Percentiles rank a stretch among this genome's conserved stretches.
These are phyloP conservation scores for Chymomyza amoena DNA, from an alignment of 2,888 invertebrate genomes.

Conservation along the genomic window DNA sequence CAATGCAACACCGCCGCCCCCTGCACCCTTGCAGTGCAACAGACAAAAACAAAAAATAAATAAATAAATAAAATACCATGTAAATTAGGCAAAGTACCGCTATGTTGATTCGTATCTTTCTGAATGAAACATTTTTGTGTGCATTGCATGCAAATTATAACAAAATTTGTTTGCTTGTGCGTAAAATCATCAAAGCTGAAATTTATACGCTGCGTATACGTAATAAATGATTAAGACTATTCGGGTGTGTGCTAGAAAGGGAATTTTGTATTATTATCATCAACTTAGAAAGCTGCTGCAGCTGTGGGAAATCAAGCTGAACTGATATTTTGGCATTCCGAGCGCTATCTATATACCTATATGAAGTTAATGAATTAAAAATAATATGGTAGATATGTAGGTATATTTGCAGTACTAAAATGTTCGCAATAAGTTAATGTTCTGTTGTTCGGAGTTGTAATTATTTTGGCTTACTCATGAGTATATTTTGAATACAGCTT, in stretches of 20 bases:
- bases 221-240: background rate
- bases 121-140: conserved; percentile 13
- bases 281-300: background rate
- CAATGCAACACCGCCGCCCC: conserved; percentile 37
- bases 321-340: background rate
- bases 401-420: too few species aligned
- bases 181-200: conserved; percentile 69
- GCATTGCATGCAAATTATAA: conserved; percentile 51
- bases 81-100: conserved; percentile 56
- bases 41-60: conserved; percentile 2
- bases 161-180: conserved; percentile 52
- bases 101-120: conserved; percentile 39
- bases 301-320: background rate
- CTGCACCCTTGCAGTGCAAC: too few species aligned
- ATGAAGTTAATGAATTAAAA: background rate
- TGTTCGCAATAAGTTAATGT: too few species aligned
- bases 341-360: too few species aligned
- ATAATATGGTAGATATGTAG: too few species aligned
- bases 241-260: background rate
- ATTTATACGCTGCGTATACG: conserved; percentile 34
- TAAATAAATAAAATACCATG: conserved; percentile 14
- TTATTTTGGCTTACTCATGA: too few species aligned
- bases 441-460: too few species aligned
- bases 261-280: background rate
- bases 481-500: too few species aligned